A percentile compares a stretch with the other conserved stretches of the same genome.
phyloP scores from a whole-genome alignment of 2,797 vertebrate species.

The Simalia tracyae region DNA sequence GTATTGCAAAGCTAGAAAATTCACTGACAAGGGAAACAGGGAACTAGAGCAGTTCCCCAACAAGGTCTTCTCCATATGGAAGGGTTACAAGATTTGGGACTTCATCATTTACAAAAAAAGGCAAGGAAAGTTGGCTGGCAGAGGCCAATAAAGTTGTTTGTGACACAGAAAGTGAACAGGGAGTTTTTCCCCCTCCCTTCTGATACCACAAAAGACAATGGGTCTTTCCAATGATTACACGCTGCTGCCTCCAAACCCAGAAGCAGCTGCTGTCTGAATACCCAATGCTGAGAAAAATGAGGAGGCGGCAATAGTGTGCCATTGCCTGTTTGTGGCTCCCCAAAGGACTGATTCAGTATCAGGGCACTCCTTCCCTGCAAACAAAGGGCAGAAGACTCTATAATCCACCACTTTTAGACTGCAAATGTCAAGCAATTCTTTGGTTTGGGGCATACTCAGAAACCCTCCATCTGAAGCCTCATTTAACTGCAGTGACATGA shows the following conservation, averaged over 20 bases:
- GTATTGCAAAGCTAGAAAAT: background rate
- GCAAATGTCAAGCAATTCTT: background rate
- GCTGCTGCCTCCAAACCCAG: background rate
- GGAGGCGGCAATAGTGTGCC: no score
- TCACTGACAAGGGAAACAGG: background rate
- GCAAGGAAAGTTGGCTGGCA: background rate
- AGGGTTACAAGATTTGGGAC: background rate
- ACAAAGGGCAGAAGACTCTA: no score
- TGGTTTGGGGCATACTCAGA: background rate
- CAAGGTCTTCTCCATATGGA: background rate
- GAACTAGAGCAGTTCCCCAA: background rate
- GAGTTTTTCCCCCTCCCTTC: background rate
- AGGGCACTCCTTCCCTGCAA: background rate
- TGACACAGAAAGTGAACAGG: background rate
- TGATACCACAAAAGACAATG: background rate
- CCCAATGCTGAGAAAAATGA: background rate
- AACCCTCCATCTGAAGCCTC: background rate
- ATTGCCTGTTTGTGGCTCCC: background rate
- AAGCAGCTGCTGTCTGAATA: background rate
- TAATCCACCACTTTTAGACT: background rate
- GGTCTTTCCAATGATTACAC: background rate
- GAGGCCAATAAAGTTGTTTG: background rate
- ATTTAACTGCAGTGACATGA: background rate
- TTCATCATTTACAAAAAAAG: background rate
- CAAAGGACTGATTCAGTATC: background rate